These are phyloP conservation scores for Chelidonichthys spinosus DNA, from an alignment of 2,797 vertebrate species.

Conservation along the genomic window DNA sequence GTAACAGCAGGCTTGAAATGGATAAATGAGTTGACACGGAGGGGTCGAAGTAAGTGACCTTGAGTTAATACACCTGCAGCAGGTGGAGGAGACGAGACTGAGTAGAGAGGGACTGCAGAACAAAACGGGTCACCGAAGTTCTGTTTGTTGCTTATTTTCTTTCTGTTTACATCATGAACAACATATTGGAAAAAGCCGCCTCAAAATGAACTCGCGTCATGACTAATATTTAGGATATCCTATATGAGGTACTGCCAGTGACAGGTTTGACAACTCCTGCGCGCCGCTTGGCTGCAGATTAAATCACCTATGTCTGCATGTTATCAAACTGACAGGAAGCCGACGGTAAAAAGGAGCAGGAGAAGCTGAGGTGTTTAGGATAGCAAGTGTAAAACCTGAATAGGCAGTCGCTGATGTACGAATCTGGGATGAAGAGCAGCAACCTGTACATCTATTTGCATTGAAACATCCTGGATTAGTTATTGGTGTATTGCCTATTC, in stretches of 20 bases:
- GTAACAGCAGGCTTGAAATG: slow-evolving; percentile 72
- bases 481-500: neutral
- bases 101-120: slow-evolving; percentile 4
- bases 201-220: slow-evolving; percentile 10
- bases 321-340: slow-evolving; percentile 39
- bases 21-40: slow-evolving; percentile 74
- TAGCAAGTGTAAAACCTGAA: slow-evolving; percentile 25
- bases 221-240: slow-evolving; percentile 17
- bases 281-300: slow-evolving; percentile 32
- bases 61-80: slow-evolving; percentile 72
- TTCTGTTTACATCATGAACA: neutral
- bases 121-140: slow-evolving; percentile 17
- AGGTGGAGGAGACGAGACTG: slow-evolving; percentile 24
- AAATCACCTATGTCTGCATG: slow-evolving; percentile 37
- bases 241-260: slow-evolving; percentile 8
- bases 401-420: slow-evolving; percentile 30
- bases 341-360: slow-evolving; percentile 15
- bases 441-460: slow-evolving; percentile 21
- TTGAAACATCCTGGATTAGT: neutral
- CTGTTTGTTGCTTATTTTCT: neutral
- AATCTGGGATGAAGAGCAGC: neutral
- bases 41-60: slow-evolving; percentile 70
- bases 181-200: neutral
- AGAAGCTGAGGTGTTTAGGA: slow-evolving; percentile 24
- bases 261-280: slow-evolving; percentile 43